These are phyloP conservation scores for Cichladusa arquata DNA, from an alignment of 2,113 vertebrate species.

Conservation along the genomic window DNA sequence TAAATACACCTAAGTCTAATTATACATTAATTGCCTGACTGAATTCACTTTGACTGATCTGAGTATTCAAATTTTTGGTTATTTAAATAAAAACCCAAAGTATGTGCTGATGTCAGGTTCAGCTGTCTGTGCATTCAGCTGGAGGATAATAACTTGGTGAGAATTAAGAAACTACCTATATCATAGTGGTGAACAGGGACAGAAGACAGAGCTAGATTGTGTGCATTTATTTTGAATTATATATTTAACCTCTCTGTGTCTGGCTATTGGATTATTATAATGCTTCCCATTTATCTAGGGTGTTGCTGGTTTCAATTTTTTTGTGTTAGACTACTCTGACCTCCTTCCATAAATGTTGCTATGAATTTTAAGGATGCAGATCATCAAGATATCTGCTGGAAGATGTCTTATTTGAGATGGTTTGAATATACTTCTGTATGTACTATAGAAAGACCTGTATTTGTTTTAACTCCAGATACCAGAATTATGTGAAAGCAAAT, in stretches of 20 bases:
- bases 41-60: conserved; percentile 17
- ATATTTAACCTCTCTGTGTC: not conserved
- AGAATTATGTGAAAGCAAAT: not conserved
- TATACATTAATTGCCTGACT: conserved; percentile 29
- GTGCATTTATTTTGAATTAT: not conserved
- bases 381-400: not conserved
- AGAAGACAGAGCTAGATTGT: not conserved
- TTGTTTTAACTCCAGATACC: not conserved
- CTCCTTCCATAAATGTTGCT: not conserved
- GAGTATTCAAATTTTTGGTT: conserved; percentile 43
- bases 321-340: not conserved
- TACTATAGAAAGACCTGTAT: not conserved
- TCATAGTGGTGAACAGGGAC: not conserved
- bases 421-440: not conserved
- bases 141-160: not conserved
- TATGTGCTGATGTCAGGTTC: conserved; percentile 16
- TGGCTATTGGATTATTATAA: not conserved
- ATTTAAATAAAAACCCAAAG: conserved; percentile 20
- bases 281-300: not conserved
- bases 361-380: not conserved
- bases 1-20: conserved; percentile 7
- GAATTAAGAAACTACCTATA: not conserved
- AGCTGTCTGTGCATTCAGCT: not conserved
- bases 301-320: not conserved
- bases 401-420: not conserved